Base-by-base conservation (phyloP, 1,140 invertebrate genomes). In the Lucilia cuprina region DNA sequence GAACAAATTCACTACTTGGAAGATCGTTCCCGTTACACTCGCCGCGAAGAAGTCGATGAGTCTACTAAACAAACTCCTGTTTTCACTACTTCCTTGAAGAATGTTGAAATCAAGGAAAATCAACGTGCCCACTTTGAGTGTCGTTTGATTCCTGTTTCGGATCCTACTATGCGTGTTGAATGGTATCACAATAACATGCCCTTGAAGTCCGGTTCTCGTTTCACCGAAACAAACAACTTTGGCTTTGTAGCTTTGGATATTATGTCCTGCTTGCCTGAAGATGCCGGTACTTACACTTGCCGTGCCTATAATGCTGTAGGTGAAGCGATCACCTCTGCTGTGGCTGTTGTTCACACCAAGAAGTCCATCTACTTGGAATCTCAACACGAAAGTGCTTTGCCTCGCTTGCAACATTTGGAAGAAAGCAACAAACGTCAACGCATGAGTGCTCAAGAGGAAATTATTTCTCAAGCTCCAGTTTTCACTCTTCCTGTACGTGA, bases 91-190 rank as follows among this genome's bases (percentile, higher is more conserved):
- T 97, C 97, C 0, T 92, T 98, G 83, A 97, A 97, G 89, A 97
- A 97, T 88, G 94, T 97, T 41, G 95, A 98, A 88, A 96, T 99
- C 83, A 96, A 96, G 89, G 99, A 99, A 93, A 97, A 97, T 21
- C 97, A 99, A 90, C 92, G 97, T 78, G 97, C 97, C 35, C 98
- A 99, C 88, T 99, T 99, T 89, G 98, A 99, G 91, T 98, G 96
- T 88, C 95, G 98, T 50, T 91, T 99, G 13, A 97, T 99, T 87
- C 99, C 99, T 10, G 96, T 99, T 25, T 98, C 98, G 60, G 98
- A 99, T 93, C 94, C 97, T 0, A 97, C 96, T 0, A 96, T 99
- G 96, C 97, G 96, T 91, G 97, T 99, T 0, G 97, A 99, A 92
- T 99, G 99, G 99, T 99, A 97, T 92, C 97, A 98, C 85, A 98